phyloP scores from a whole-genome alignment of 2,113 vertebrate genomes.

The Platysteira castanea region DNA sequence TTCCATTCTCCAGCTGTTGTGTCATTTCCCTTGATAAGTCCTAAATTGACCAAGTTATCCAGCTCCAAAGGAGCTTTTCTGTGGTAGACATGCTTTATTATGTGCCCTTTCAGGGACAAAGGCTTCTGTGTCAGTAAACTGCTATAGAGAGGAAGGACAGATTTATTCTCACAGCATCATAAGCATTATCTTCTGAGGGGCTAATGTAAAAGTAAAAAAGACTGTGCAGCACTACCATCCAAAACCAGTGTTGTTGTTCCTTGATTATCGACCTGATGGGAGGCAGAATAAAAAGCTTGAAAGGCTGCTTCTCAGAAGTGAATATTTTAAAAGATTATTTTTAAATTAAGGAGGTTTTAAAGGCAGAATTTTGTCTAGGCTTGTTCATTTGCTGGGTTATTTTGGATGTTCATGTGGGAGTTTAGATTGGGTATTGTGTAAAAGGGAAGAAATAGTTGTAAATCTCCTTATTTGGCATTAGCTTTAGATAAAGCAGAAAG shows the following conservation, averaged over 20 bases:
- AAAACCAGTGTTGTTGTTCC: background rate
- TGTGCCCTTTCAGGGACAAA: conserved; percentile 72
- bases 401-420: background rate
- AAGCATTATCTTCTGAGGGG: conserved; percentile 53
- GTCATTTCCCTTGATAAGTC: conserved; percentile 80
- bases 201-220: conserved; percentile 48
- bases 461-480: background rate
- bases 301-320: background rate
- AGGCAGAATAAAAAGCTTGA: conserved; percentile 23
- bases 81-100: conserved; percentile 69
- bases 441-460: background rate
- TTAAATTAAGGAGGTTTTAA: background rate
- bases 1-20: conserved; percentile 75
- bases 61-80: conserved; percentile 74
- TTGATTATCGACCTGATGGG: background rate
- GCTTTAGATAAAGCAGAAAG: background rate
- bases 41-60: conserved; percentile 77
- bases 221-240: conserved; percentile 8
- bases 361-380: background rate
- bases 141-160: conserved; percentile 19
- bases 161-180: conserved; percentile 61
- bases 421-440: background rate
- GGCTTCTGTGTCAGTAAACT: conserved; percentile 62
- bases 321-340: background rate
- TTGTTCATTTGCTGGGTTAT: background rate